Evolutionary conservation across 2,888 invertebrate species (phyloP), one percentile per base, ranked within the genome.

Genomic region (Steinernema hermaphroditum): DNA sequence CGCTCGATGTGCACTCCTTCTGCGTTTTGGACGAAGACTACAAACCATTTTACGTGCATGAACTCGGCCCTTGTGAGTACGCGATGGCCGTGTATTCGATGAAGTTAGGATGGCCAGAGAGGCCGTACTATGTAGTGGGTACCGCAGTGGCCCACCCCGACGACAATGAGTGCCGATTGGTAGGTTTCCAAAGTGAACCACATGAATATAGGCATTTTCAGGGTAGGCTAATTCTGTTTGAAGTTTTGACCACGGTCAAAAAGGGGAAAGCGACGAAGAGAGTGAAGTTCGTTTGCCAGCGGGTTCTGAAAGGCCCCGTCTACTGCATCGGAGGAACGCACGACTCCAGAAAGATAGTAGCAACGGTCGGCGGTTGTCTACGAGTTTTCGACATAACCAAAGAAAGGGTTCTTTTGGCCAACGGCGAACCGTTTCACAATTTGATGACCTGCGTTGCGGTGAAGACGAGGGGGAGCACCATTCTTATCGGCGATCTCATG

Each of bases 401-500:
- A 94, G 96, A 97, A 81, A 94, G 94, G 86, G 97, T 97, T 87
- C 88, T 98, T n/a, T n/a, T n/a, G n/a, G 71, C 90, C 96, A 72
- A 89, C 96, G 78, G 97, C 97, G 37, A 37, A 37, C 94, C 94
- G 77, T 94, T 96, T 87, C 96, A 96, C 88, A 97, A 97, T 88
- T 95, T 95, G 88, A 95, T 97, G 69, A 92, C 95, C 71, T 94
- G 96, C 0, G 89, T 98, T 44, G 95, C 92, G 86, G 89, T 96
- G 43, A 98, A 97, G 68, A 77, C 80, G 8, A 96, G 96, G 74
- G 83, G 96, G 0, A 97, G 98, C 87, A 96, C 97, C 87, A 94
- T 98, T 73, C 90, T 98, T 46, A 93, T 96, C 34, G 97, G 97
- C 0, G 96, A 98, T 89, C 90, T 99, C 54, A 96, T 98, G 95